A percentile compares a stretch with the other conserved stretches of the same genome.
phyloP scores from a whole-genome alignment of 2,888 invertebrate genomes.

The Stictocephala bisonia region DNA sequence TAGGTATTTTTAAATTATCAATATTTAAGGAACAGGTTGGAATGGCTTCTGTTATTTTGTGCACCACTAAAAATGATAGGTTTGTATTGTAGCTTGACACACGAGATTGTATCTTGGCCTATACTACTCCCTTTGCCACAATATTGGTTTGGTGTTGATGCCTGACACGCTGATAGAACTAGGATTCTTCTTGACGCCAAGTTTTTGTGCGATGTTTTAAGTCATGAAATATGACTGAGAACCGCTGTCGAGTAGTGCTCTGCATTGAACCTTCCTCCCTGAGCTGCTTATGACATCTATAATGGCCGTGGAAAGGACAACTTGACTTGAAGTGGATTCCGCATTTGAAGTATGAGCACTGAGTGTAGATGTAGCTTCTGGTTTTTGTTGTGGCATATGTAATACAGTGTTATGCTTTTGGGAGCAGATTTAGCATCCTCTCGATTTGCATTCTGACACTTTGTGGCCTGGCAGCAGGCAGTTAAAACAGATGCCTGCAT shows the following conservation, averaged over 20 bases:
- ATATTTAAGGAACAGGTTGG: constrained; percentile 49
- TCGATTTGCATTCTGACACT: too few relatives aligned
- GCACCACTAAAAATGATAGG: constrained; percentile 50
- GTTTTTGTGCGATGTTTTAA: constrained; percentile 22
- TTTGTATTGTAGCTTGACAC: constrained; percentile 44
- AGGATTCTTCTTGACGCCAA: constrained; percentile 32
- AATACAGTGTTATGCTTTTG: too few relatives aligned
- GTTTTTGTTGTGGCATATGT: too few relatives aligned
- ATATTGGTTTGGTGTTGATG: constrained; percentile 24
- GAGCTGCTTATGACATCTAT: too few relatives aligned
- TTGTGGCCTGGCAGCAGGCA: too few relatives aligned
- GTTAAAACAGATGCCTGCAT: too few relatives aligned
- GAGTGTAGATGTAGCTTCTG: too few relatives aligned
- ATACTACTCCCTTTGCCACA: neutral
- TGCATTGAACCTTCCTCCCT: constrained; percentile 47
- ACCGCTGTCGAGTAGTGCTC: constrained; percentile 54
- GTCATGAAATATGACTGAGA: constrained; percentile 54
- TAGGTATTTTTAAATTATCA: constrained; percentile 50
- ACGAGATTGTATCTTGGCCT: constrained; percentile 43
- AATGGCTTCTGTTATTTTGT: constrained; percentile 53
- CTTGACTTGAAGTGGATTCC: too few relatives aligned
- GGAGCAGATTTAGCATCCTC: too few relatives aligned
- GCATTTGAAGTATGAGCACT: too few relatives aligned
- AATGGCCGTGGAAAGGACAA: too few relatives aligned
- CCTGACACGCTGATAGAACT: constrained; percentile 46